Evolutionary conservation across 2,797 vertebrate species (phyloP).

Genomic region (Sardinella longiceps): DNA sequence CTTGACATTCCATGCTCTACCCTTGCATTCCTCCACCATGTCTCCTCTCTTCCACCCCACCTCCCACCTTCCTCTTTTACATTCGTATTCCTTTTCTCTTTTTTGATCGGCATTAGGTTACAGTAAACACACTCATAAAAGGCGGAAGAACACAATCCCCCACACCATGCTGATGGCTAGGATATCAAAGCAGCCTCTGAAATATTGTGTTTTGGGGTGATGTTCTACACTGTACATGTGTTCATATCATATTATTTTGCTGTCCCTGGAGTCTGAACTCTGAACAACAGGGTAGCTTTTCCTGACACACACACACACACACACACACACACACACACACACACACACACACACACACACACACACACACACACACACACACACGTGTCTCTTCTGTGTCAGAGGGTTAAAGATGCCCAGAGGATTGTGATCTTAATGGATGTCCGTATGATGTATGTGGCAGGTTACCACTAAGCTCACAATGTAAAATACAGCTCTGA

Average conservation of each 20-base stretch:
- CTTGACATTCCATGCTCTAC: not conserved
- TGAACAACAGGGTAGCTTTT: no score
- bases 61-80: not conserved
- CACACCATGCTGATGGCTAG: not conserved
- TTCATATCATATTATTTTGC: no score
- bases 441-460: not conserved
- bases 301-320: not conserved
- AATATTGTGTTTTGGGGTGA: not conserved
- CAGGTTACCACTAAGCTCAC: not conserved
- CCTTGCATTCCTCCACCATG: not conserved
- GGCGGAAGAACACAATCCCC: not conserved
- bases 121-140: not conserved
- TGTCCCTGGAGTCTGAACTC: not conserved
- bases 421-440: not conserved
- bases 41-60: no score
- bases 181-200: not conserved
- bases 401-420: not conserved
- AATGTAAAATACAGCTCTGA: not conserved
- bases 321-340: not conserved
- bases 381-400: not conserved
- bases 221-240: not conserved
- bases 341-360: not conserved
- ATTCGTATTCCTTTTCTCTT: not conserved
- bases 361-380: not conserved
- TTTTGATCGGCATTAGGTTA: not conserved